These are phyloP conservation scores for Meriones psammophilus DNA, from an alignment of 2,797 vertebrate genomes.

Conservation along the genomic window DNA sequence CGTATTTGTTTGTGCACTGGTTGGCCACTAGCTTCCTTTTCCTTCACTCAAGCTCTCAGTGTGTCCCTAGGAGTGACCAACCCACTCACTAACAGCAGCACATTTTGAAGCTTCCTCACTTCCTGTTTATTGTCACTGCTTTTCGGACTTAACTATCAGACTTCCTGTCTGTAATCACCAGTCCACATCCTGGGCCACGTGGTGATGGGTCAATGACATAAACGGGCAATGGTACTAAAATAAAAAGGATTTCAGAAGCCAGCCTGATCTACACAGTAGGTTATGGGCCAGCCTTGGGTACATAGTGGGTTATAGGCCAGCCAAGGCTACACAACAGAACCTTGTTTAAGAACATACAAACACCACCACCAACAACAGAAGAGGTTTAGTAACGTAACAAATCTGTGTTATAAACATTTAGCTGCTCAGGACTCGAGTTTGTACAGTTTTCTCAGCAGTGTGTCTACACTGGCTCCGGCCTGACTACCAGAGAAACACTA, in stretches of 20 bases:
- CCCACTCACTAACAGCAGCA: not conserved
- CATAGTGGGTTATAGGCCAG: not conserved
- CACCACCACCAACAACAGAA: not conserved
- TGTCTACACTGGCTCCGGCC: not conserved
- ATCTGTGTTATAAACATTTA: not conserved
- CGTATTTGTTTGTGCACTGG: no score
- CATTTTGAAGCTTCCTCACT: not conserved
- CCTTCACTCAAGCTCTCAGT: not conserved
- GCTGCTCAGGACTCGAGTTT: not conserved
- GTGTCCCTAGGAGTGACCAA: not conserved
- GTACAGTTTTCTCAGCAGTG: not conserved
- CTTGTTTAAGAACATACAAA: not conserved
- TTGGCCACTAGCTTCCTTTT: not conserved
- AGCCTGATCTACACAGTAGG: not conserved
- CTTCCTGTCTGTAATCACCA: conserved; percentile 46
- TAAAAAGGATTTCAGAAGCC: conserved; percentile 24
- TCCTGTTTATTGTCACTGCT: conserved; percentile 31
- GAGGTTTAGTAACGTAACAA: not conserved
- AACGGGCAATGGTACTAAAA: conserved; percentile 53
- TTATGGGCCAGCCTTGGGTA: not conserved
- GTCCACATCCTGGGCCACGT: conserved; percentile 40
- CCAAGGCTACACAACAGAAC: not conserved
- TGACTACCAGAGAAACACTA: not conserved
- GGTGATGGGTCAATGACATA: conserved; percentile 37
- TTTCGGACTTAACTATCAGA: conserved; percentile 50